Evolutionary conservation across 2,888 invertebrate species (phyloP).

Genomic region (Torymus auratus): DNA sequence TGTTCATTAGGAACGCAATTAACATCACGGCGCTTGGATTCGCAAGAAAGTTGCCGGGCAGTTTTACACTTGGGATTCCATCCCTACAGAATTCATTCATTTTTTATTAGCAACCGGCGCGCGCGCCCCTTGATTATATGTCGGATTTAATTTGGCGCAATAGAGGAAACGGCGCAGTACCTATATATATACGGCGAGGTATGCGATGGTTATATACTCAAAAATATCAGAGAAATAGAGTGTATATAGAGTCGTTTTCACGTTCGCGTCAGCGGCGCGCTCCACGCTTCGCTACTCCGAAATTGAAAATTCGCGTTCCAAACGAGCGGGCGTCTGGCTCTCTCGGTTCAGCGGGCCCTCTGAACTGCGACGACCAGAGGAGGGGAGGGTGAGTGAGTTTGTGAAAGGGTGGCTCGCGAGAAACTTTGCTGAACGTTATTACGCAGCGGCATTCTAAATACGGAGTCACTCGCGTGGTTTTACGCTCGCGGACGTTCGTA

Average conservation of each 20-base stretch:
- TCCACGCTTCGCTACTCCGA: neutral
- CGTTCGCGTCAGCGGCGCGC: no score
- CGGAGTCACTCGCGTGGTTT: neutral
- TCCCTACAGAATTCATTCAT: constrained; percentile 37
- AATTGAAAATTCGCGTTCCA: constrained; percentile 3
- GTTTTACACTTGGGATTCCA: constrained; percentile 41
- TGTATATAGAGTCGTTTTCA: no score
- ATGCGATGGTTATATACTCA: neutral
- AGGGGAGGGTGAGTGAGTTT: no score
- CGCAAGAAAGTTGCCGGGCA: constrained; percentile 38
- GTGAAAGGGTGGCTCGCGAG: no score
- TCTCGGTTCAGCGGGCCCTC: no score
- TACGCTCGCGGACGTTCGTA: constrained; percentile 1
- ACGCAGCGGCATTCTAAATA: neutral
- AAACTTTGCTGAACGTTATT: neutral
- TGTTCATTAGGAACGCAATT: constrained; percentile 51
- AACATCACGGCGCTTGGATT: constrained; percentile 43
- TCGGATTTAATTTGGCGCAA: constrained; percentile 42
- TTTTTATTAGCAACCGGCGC: constrained; percentile 41
- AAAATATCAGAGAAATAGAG: no score
- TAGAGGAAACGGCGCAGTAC: neutral
- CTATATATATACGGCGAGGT: neutral
- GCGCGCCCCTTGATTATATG: constrained; percentile 27
- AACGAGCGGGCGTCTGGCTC: no score
- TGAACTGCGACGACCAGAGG: no score